Evolutionary conservation across 2,113 vertebrate species (phyloP).

Genomic region (Protomyctophum bolini): DNA sequence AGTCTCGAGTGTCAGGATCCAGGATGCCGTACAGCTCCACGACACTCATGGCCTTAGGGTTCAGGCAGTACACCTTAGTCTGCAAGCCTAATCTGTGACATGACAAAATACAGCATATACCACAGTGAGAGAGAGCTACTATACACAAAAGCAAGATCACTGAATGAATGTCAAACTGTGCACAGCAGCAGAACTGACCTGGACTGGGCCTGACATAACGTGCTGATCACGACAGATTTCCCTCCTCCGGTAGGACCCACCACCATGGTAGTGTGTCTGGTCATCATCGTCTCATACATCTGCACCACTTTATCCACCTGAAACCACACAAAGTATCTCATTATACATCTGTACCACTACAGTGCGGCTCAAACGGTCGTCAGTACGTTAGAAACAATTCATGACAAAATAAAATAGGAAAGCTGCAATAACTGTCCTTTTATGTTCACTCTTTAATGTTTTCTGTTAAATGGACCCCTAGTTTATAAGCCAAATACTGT

Average conservation of each 20-base stretch:
- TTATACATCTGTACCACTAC: not conserved
- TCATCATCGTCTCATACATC: conserved; percentile 98
- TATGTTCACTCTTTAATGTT: not conserved
- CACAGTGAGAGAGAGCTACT: not conserved
- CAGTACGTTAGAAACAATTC: not conserved
- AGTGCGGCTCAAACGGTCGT: not conserved
- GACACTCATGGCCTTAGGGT: conserved; percentile 95
- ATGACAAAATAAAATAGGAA: not conserved
- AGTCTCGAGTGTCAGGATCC: conserved; percentile 91
- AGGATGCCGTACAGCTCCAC: conserved; percentile 94
- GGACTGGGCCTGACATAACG: conserved; percentile 93
- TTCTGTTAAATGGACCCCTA: too few species aligned
- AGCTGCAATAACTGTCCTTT: not conserved
- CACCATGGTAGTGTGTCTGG: conserved; percentile 95
- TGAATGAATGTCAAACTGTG: not conserved
- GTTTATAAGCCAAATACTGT: too few species aligned
- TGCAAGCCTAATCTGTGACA: conserved; percentile 83
- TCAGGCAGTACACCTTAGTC: conserved; percentile 90
- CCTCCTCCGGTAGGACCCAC: conserved; percentile 97
- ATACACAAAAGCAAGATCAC: not conserved
- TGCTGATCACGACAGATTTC: conserved; percentile 93
- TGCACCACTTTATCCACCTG: conserved; percentile 98
- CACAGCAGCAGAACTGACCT: conserved; percentile 76
- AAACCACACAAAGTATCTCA: conserved; percentile 24
- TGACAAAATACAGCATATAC: conserved; percentile 12